Evolutionary conservation across 2,888 invertebrate genomes (phyloP), one percentile per base, ranked within the genome.

Genomic region (Conops quadrifasciatus): DNA sequence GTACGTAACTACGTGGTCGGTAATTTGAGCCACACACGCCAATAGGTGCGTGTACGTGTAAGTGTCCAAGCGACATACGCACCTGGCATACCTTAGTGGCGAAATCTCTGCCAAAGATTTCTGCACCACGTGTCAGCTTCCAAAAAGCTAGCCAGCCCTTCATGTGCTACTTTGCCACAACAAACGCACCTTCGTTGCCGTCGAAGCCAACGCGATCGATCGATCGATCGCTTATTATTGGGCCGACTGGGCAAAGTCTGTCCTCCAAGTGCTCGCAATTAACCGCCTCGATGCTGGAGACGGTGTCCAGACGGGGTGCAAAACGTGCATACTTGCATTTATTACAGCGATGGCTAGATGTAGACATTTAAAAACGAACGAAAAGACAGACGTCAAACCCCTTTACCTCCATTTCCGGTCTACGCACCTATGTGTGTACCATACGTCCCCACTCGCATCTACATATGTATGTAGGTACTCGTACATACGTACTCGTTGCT

Each of bases 181-280:
- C 60, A 28, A 43, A 62, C 21, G n/a, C 21, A 62, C 19, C 36
- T 13, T 19, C n/a, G 11, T 0, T 36, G 2, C 36, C 16, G 19
- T 28, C 30, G 16, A 9, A 30, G 19, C 28, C n/a, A n/a, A 30
- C 30, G 15, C 47, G 24, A 47, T 63, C 47, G 26, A 63, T 45
- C 63, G 24, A 47, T 63, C 47, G 21, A 47, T n/a, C n/a, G n/a
- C n/a, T n/a, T n/a, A n/a, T n/a, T 26, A 36, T 13, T 11, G n/a
- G 43, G 5, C n/a, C 43, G 13, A 15, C 45, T 47, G 47, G 9
- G 43, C 36, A 11, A 26, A 5, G 24, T 26, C 26, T 26, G 47
- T 13, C n/a, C n/a, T 59, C 2, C 64, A 64, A 9, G 24, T 49
- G 36, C 47, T 21, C 13, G 67, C 58, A 28, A 43, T 30, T 58